Percentiles rank a stretch among this genome's conserved stretches.
phyloP scores from a whole-genome alignment of 2,797 vertebrate genomes.

The Anniella stebbinsi region DNA sequence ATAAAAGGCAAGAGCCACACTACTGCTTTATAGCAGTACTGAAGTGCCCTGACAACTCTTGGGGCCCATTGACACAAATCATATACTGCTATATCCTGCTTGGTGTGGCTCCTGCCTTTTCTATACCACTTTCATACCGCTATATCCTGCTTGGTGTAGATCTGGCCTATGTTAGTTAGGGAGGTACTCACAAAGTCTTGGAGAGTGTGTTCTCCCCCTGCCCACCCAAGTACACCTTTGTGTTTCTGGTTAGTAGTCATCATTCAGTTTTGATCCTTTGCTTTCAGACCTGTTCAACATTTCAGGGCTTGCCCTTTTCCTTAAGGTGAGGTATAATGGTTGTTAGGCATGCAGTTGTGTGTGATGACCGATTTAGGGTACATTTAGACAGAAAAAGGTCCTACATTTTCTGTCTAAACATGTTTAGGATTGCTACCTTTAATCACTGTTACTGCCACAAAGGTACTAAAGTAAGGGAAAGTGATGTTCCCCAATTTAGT shows the following conservation, averaged over 20 bases:
- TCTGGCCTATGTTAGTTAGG: neutral
- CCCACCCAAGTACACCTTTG: neutral
- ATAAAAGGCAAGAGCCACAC: too few species aligned
- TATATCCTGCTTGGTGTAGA: too few species aligned
- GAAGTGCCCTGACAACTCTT: too few species aligned
- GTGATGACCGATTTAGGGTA: neutral
- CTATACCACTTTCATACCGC: too few species aligned
- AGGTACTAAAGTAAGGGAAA: neutral
- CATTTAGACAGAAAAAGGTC: too few species aligned
- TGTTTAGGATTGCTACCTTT: neutral
- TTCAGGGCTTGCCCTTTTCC: neutral
- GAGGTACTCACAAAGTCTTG: neutral
- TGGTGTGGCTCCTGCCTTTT: too few species aligned
- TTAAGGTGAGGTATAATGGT: neutral
- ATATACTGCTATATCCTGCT: too few species aligned
- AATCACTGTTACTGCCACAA: neutral
- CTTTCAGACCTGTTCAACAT: neutral
- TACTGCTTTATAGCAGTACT: too few species aligned
- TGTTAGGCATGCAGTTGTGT: neutral
- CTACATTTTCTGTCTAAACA: too few species aligned
- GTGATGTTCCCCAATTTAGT: neutral
- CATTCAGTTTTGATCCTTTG: too few species aligned
- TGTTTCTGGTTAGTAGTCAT: neutral
- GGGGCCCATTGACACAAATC: too few species aligned
- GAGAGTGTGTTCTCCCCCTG: neutral